Conservation (phyloP, 2,888 invertebrate species). For the Ornithoptera alexandrae region DNA sequence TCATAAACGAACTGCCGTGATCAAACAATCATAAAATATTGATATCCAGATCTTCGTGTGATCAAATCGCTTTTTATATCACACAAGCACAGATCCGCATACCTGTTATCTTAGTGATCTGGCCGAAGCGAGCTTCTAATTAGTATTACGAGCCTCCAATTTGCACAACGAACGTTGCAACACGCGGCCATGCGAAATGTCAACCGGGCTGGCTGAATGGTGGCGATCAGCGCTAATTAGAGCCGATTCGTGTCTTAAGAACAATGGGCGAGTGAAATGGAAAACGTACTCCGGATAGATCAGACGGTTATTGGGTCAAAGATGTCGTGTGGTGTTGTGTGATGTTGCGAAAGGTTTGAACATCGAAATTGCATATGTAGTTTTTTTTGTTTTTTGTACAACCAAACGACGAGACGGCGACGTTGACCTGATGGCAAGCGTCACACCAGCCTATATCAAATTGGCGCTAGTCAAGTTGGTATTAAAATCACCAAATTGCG, state of each 20-base stretch:
- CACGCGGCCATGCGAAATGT: slow-evolving; percentile 68
- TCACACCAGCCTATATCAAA: too few relatives aligned
- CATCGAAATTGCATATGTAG: background rate
- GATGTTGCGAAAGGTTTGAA: background rate
- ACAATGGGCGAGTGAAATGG: slow-evolving; percentile 48
- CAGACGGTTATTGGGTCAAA: slow-evolving; percentile 24
- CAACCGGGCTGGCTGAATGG: slow-evolving; percentile 55
- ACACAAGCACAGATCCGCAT: slow-evolving; percentile 11
- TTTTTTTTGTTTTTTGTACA: too few relatives aligned
- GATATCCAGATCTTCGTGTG: too few relatives aligned
- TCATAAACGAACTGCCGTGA: too few relatives aligned
- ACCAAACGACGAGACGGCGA: too few relatives aligned
- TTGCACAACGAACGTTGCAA: slow-evolving; percentile 60
- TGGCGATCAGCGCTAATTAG: slow-evolving; percentile 64
- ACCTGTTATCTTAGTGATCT: slow-evolving; percentile 28
- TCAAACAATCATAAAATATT: background rate
- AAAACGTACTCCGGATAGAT: slow-evolving; percentile 32
- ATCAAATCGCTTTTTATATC: background rate
- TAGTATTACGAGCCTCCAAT: slow-evolving; percentile 62
- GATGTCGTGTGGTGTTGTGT: slow-evolving; percentile 8
- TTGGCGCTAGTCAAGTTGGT: too few relatives aligned
- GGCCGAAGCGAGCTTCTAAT: slow-evolving; percentile 51
- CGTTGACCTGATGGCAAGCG: too few relatives aligned
- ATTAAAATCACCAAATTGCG: too few relatives aligned
- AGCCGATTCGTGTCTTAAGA: slow-evolving; percentile 45